These are phyloP conservation scores for Meghimatium bilineatum DNA, from an alignment of 2,888 invertebrate genomes.

Conservation along the genomic window DNA sequence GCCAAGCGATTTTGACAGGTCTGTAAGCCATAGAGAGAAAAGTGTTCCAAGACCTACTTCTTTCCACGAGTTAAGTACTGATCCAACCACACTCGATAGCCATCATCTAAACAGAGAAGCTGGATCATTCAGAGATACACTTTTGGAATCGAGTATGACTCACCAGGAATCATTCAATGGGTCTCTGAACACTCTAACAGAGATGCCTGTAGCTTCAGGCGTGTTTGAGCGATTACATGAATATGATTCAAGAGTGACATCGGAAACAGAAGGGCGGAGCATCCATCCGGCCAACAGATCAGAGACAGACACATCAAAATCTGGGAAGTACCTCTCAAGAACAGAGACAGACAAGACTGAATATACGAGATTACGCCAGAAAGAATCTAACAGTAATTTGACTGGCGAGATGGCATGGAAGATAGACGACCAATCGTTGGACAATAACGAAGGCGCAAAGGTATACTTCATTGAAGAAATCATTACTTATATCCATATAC, in stretches of 20 bases:
- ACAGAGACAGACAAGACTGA: not conserved
- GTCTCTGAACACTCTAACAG: not conserved
- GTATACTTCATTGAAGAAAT: not conserved
- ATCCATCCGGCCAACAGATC: not conserved
- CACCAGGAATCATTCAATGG: too few relatives aligned
- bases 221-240: not conserved
- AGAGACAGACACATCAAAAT: not conserved
- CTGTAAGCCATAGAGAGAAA: not conserved
- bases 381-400: not conserved
- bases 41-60: not conserved
- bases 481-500: not conserved
- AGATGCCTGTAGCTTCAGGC: not conserved
- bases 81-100: not conserved
- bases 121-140: not conserved
- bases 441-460: not conserved
- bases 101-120: not conserved
- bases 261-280: not conserved
- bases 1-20: slow-evolving; percentile 19
- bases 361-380: too few relatives aligned
- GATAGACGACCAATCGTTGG: not conserved
- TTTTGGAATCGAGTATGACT: not conserved
- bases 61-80: not conserved
- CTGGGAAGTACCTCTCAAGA: not conserved
- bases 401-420: not conserved
- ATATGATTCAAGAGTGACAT: not conserved